A percentile compares a stretch with the other conserved stretches of the same genome.
These are phyloP conservation scores for Temnothorax nylanderi DNA, from an alignment of 1,140 invertebrate species.

Conservation along the genomic window DNA sequence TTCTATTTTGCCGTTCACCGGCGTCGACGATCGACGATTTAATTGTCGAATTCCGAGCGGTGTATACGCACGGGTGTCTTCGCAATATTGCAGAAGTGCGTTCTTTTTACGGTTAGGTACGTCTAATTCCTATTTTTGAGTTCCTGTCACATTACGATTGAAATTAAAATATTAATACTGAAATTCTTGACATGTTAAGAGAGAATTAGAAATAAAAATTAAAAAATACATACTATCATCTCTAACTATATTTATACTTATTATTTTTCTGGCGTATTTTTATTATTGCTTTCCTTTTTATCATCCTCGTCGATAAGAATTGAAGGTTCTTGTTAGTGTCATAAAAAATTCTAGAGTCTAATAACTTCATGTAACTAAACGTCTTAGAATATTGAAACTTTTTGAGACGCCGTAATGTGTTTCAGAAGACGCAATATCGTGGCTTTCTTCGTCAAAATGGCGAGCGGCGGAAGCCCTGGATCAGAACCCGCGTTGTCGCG, in stretches of 20 bases:
- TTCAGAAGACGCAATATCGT: neutral
- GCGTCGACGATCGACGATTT: neutral
- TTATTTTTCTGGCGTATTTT: neutral
- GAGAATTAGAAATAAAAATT: neutral
- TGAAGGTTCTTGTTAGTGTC: neutral
- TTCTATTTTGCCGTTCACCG: slow-evolving; percentile 19
- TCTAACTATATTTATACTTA: neutral
- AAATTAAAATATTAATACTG: neutral
- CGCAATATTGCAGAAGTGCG: neutral
- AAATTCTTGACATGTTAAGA: neutral
- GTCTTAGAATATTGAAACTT: slow-evolving; percentile 5
- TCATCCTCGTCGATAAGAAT: neutral
- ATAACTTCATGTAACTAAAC: neutral
- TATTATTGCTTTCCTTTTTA: neutral
- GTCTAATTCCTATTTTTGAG: neutral
- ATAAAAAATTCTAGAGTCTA: neutral
- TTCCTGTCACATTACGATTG: neutral
- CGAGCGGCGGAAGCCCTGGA: slow-evolving; percentile 15
- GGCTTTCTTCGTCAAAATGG: slow-evolving; percentile 19
- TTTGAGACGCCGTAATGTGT: neutral
- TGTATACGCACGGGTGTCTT: neutral
- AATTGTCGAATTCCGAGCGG: neutral
- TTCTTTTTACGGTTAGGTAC: neutral
- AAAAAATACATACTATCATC: neutral
- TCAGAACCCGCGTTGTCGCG: slow-evolving; percentile 46